These are phyloP conservation scores for Phrynosoma blainvillii DNA, from an alignment of 2,113 vertebrate genomes.

Conservation along the genomic window DNA sequence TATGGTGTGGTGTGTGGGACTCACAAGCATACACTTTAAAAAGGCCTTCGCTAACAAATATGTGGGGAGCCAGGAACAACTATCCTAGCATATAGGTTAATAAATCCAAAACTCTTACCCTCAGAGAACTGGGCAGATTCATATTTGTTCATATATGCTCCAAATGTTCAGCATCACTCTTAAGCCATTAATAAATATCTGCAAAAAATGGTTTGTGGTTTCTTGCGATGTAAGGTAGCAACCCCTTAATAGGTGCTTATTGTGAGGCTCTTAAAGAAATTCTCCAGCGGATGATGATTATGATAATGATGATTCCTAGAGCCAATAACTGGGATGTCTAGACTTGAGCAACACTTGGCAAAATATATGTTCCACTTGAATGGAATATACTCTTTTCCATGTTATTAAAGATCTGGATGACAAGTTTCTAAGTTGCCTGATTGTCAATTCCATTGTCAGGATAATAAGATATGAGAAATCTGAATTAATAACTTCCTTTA, in stretches of 20 bases:
- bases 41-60: not conserved
- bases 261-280: not conserved
- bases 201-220: not conserved
- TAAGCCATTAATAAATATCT: not conserved
- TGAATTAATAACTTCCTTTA: not conserved
- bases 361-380: not conserved
- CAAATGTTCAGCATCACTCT: not conserved
- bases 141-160: not conserved
- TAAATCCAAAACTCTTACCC: not conserved
- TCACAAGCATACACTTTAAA: not conserved
- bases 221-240: not conserved
- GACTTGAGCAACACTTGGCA: not conserved
- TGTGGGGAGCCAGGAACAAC: not conserved
- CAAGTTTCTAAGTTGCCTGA: not conserved
- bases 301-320: not conserved
- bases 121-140: too few relatives aligned
- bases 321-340: not conserved
- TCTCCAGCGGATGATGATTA: too few relatives aligned
- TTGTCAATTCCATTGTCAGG: not conserved
- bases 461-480: conserved; percentile 25
- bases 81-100: not conserved
- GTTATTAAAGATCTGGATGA: not conserved
- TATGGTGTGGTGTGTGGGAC: not conserved
- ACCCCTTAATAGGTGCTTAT: not conserved
- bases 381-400: not conserved